Evolutionary conservation across 2,888 invertebrate species (phyloP).

Genomic region (Suillia variegata): DNA sequence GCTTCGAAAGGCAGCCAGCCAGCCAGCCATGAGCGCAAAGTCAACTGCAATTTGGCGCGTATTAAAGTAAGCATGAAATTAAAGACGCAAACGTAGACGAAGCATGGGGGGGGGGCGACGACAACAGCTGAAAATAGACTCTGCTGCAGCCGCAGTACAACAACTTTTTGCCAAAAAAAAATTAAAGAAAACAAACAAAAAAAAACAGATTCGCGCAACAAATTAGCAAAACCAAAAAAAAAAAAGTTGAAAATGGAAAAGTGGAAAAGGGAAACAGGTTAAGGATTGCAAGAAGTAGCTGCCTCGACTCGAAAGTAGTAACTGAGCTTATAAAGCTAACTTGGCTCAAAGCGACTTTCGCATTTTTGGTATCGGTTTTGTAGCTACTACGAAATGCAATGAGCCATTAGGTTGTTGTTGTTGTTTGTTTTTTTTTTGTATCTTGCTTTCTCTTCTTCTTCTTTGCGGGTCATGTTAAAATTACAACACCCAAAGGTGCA

Average conservation of each 20-base stretch:
- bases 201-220: neutral
- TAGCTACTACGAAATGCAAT: neutral
- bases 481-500: constrained; percentile 59
- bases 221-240: neutral
- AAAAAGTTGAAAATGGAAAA: neutral
- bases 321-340: too few relatives aligned
- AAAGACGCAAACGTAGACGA: neutral
- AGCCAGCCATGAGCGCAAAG: neutral
- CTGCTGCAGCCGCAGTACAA: neutral
- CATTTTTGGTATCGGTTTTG: too few relatives aligned
- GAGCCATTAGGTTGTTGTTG: neutral
- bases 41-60: neutral
- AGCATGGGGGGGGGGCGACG: too few relatives aligned
- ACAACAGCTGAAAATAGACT: neutral
- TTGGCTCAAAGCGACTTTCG: too few relatives aligned
- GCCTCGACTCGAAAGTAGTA: too few relatives aligned
- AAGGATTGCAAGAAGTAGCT: neutral
- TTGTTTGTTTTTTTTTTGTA: neutral
- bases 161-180: too few relatives aligned
- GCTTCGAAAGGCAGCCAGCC: too few relatives aligned
- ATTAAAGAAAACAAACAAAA: too few relatives aligned
- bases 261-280: neutral
- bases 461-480: constrained; percentile 27
- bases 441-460: neutral
- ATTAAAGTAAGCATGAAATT: constrained; percentile 2